Evolutionary conservation across 2,113 vertebrate species (phyloP), one percentile per base, ranked within the genome.

Genomic region (Emydura subglobosa): DNA sequence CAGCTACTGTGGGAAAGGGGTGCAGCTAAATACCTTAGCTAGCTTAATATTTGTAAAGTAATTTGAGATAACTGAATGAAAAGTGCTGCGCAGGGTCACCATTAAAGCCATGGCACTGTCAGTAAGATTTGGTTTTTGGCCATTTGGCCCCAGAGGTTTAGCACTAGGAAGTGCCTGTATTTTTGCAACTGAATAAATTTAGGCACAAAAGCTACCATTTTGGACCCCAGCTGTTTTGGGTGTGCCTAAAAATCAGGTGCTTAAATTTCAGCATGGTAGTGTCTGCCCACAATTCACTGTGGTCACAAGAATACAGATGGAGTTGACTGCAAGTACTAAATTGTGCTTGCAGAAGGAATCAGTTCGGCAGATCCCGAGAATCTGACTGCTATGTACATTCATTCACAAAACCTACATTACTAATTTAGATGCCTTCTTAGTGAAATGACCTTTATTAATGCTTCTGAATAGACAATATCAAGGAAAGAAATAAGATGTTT

Each of bases 391-490:
- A 2, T 42, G 19, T 2, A 78, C 85, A 27, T 13, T 61, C 87
- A 65, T 79, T 61, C 34, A 1, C 10, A 44, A 34, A 47, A 24
- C 47, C 10, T 3, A 2, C 34, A 5, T 10, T 25, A 14, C 22
- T 51, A 19, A 5, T n/a, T 54, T 0, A 0, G 27, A 54, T 8
- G 54, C 24, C 9, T 68, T 39, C 24, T 87, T 85, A 55, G 1
- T 7, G 72, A 86, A 91, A 54, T 0, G 1, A 6, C 5, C 16
- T 54, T 74, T n/a, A 29, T 68, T 31, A 57, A 74, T 39, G 39
- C 5, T 50, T 53, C 5, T 79, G 47, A 5, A 2, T 3, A 4
- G 8, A 0, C 12, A 50, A 53, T 14, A 90, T 47, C 24, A 42
- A 42, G 24, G 83, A 59, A 87, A 82, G 21, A 54, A 86, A 76